Evolutionary conservation across 2,888 invertebrate genomes (phyloP).

Genomic region (Eupithecia inturbata): DNA sequence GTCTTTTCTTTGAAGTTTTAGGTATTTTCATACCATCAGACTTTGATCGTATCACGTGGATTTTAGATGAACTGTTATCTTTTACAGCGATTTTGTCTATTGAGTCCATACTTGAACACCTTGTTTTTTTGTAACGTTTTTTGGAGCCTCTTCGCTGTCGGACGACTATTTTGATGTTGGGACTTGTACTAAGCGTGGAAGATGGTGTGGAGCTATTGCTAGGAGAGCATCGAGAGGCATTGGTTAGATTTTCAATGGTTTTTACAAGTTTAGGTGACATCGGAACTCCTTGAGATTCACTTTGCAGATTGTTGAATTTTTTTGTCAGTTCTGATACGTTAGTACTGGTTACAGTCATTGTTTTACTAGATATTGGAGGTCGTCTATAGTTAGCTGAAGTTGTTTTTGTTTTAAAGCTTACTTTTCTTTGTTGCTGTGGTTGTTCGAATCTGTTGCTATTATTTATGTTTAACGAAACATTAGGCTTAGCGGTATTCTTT

Average conservation of each 20-base stretch:
- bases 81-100: slow-evolving; percentile 69
- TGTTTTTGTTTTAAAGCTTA: slow-evolving; percentile 86
- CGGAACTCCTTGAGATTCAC: slow-evolving; percentile 70
- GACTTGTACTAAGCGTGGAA: slow-evolving; percentile 76
- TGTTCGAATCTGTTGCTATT: slow-evolving; percentile 67
- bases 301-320: slow-evolving; percentile 87
- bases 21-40: slow-evolving; percentile 78
- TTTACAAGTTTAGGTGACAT: slow-evolving; percentile 84
- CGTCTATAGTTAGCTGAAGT: slow-evolving; percentile 75
- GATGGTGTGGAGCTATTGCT: slow-evolving; percentile 79
- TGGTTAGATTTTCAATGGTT: slow-evolving; percentile 76
- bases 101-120: slow-evolving; percentile 80
- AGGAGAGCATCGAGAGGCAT: slow-evolving; percentile 60
- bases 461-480: slow-evolving; percentile 56
- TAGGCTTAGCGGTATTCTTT: slow-evolving; percentile 51
- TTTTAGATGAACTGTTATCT: slow-evolving; percentile 64
- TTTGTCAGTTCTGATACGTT: slow-evolving; percentile 88
- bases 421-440: slow-evolving; percentile 79
- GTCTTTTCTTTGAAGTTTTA: slow-evolving; percentile 72
- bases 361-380: slow-evolving; percentile 71
- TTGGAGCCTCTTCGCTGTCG: slow-evolving; percentile 74
- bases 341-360: slow-evolving; percentile 79
- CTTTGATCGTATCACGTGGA: slow-evolving; percentile 74
- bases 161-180: slow-evolving; percentile 79
- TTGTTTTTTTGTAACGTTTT: slow-evolving; percentile 78